A percentile compares a stretch with the other conserved stretches of the same genome.
Evolutionary conservation across 2,888 invertebrate genomes (phyloP).

Genomic region (Diabrotica balteata): DNA sequence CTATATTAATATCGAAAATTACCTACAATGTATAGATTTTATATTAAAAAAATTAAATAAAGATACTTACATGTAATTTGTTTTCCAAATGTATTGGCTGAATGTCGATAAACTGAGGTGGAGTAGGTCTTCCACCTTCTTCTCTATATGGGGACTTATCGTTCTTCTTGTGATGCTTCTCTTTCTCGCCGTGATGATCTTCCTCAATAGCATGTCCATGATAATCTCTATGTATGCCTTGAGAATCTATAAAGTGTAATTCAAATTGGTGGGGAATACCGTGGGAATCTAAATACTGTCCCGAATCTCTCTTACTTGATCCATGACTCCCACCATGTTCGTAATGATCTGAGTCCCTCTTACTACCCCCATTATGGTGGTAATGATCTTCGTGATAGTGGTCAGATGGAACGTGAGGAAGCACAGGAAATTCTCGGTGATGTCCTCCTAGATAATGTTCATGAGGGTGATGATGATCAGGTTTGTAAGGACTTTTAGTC

Average conservation of each 20-base stretch:
- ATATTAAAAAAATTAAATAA: not conserved
- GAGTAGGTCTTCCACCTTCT: constrained; percentile 47
- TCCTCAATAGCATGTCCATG: constrained; percentile 55
- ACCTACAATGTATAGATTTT: too few relatives aligned
- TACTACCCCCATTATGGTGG: constrained; percentile 20
- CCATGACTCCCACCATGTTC: constrained; percentile 27
- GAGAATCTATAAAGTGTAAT: constrained; percentile 58
- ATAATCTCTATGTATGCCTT: constrained; percentile 54
- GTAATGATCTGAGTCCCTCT: constrained; percentile 12
- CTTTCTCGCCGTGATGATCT: constrained; percentile 34
- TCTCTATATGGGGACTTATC: constrained; percentile 47
- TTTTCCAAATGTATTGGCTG: constrained; percentile 55
- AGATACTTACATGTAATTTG: constrained; percentile 55
- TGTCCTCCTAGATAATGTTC: constrained; percentile 22
- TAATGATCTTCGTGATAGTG: constrained; percentile 25
- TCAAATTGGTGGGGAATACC: constrained; percentile 57
- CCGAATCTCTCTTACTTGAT: constrained; percentile 47
- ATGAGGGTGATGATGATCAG: constrained; percentile 26
- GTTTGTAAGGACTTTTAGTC: constrained; percentile 30
- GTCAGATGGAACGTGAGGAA: constrained; percentile 45
- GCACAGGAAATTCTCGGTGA: constrained; percentile 54
- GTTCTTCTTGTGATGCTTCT: constrained; percentile 37
- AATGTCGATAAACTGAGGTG: constrained; percentile 58
- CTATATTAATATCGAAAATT: too few relatives aligned
- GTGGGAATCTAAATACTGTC: constrained; percentile 56